A percentile compares a stretch with the other conserved stretches of the same genome.
Conservation (phyloP, 2,888 invertebrate genomes). For the Synergus laeviventris region DNA sequence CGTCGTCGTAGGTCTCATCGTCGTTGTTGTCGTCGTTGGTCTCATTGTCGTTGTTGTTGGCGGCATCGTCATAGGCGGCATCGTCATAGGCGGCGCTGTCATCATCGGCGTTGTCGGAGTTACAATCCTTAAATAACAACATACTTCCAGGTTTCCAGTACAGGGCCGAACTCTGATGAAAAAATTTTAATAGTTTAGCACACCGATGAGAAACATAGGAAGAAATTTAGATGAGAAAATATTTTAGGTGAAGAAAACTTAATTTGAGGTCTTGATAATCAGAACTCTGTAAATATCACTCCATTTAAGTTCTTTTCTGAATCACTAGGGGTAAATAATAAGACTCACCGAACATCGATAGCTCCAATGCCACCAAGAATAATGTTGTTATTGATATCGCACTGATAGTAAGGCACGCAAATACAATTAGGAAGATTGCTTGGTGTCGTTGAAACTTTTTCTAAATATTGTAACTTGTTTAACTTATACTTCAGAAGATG, state of each 20-base stretch:
- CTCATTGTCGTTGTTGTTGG: conserved; percentile 42
- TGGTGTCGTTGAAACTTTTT: conserved; percentile 19
- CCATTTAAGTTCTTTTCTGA: no score
- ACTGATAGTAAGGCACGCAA: conserved; percentile 88
- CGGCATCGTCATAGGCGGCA: conserved; percentile 35
- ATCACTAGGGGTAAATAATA: not conserved
- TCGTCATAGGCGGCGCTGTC: conserved; percentile 55
- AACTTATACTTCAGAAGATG: conserved; percentile 47
- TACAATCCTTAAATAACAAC: conserved; percentile 69
- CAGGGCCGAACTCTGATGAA: conserved; percentile 72
- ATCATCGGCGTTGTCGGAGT: conserved; percentile 49
- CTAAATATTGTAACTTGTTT: conserved; percentile 33
- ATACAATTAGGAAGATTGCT: conserved; percentile 76
- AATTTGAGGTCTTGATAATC: not conserved
- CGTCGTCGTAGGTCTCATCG: conserved; percentile 46
- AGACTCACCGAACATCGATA: conserved; percentile 83
- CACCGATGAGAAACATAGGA: not conserved
- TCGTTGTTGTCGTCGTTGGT: conserved; percentile 41
- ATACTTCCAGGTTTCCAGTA: conserved; percentile 76
- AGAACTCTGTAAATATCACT: no score
- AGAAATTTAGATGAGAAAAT: no score
- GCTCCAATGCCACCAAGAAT: conserved; percentile 84
- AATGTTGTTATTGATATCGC: conserved; percentile 81
- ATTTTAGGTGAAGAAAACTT: not conserved
- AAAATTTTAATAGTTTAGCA: not conserved